Evolutionary conservation across 2,888 invertebrate genomes (phyloP), one percentile per base, ranked within the genome.

Genomic region (Cryptocephalus primarius): DNA sequence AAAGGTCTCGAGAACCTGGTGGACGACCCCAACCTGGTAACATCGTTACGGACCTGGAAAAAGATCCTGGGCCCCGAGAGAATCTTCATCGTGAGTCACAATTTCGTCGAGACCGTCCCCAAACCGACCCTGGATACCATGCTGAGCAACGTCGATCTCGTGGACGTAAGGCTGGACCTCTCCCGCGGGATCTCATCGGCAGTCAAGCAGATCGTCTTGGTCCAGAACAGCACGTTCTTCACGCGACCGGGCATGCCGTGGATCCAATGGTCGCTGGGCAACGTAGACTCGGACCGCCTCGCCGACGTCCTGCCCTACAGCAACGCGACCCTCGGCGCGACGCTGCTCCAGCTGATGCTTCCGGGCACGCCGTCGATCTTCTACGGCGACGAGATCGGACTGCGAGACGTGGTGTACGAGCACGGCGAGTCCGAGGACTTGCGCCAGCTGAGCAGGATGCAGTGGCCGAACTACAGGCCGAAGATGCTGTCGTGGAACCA

Each of bases 351-450:
- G 61, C 73, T 92, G 63, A 80, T 86, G 71, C 72, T 95, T 36
- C 93, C 93, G 1, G 95, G 86, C 4, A 88, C 91, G 1, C 80
- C 90, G 1, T 86, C 82, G 55, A 80, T 92, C 57, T 90, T 92
- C 69, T 94, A 94, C 67, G 93, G 93, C 0, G 92, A 94, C 67
- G 93, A 94, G 75, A 81, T 93, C 51, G 85, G 84, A 1, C 71
- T 89, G 54, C 73, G 75, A 41, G 78, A 82, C 54, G 63, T 77
- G 2, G 62, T 72, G 39, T 77, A 79, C 57, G 70, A 76, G 6
- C 73, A 78, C 54, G 72, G 72, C 45, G 80, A 82, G 59, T 74
- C 75, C 48, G 72, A 73, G 51, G 78, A 79, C 60, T 66, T 83
- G 10, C 80, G 83, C 56, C 84, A 87, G 62, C 68, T 87, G 43